A percentile compares a stretch with the other conserved stretches of the same genome.
Conservation (phyloP, 2,797 vertebrate genomes). For the Emys orbicularis region DNA sequence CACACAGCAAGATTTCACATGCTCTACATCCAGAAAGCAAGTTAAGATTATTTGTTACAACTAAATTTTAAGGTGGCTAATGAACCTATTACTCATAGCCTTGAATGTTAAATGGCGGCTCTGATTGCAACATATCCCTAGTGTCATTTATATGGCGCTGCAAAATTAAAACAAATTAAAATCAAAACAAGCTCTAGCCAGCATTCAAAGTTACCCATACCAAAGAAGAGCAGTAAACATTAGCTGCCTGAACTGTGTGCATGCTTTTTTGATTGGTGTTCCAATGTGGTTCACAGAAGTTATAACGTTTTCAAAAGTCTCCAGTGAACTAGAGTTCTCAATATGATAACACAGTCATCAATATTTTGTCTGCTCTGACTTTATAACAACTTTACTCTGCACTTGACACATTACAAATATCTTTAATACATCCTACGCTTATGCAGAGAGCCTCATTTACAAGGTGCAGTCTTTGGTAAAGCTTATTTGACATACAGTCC, state of each 20-base stretch:
- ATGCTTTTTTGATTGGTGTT: not conserved
- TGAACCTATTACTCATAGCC: rapidly evolving
- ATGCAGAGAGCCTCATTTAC: not conserved
- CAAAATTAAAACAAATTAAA: constrained; percentile 38
- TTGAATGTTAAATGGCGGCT: not conserved
- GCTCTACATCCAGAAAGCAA: rapidly evolving
- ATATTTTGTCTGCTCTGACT: not conserved
- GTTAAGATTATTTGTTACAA: not conserved
- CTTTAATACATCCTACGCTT: not conserved
- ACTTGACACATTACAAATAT: not conserved
- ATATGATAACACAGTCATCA: constrained; percentile 6
- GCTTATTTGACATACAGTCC: not conserved
- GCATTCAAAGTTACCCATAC: not conserved
- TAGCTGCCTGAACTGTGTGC: not conserved
- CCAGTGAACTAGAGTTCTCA: not conserved
- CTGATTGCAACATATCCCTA: not conserved
- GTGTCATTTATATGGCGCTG: rapidly evolving
- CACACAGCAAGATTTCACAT: not conserved
- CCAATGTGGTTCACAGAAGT: not conserved
- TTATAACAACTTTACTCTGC: constrained; percentile 3
- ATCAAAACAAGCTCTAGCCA: constrained; percentile 15
- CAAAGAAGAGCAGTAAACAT: not conserved
- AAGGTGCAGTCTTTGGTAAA: not conserved
- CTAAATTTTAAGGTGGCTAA: not conserved
- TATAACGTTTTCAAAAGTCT: constrained; percentile 1